These are phyloP conservation scores for Irena cyanogastra DNA, from an alignment of 2,113 vertebrate genomes.

Conservation along the genomic window DNA sequence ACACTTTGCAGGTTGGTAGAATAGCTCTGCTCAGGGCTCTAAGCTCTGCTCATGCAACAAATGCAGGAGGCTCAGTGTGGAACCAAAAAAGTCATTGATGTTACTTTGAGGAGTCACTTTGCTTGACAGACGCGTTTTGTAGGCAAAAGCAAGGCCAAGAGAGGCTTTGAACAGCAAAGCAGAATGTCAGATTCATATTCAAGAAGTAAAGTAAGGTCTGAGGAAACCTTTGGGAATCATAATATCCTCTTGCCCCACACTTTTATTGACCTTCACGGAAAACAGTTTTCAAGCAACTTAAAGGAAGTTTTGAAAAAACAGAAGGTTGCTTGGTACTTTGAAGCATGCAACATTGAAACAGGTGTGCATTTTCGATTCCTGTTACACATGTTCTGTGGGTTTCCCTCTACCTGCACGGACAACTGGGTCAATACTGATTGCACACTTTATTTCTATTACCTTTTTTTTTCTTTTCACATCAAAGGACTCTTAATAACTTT, in stretches of 20 bases:
- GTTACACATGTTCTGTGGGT: not conserved
- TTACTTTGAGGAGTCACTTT: not conserved
- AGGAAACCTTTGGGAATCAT: not conserved
- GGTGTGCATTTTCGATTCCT: not conserved
- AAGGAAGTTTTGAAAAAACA: not conserved
- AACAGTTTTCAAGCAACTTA: not conserved
- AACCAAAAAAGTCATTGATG: not conserved
- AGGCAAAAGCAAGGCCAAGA: not conserved
- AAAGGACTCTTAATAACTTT: slow-evolving; percentile 4
- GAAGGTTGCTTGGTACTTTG: not conserved
- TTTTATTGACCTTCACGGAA: not conserved
- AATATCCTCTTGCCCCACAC: not conserved
- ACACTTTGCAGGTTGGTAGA: not conserved
- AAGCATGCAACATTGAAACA: not conserved
- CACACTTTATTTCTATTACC: not conserved
- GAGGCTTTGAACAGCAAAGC: not conserved
- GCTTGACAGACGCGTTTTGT: not conserved
- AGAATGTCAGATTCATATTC: not conserved
- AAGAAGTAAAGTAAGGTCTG: not conserved
- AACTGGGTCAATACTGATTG: not conserved
- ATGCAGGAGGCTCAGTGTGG: not conserved
- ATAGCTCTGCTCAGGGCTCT: not conserved
- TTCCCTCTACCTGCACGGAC: accelerated
- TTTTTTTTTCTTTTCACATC: not conserved
- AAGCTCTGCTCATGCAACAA: not conserved